Evolutionary conservation across 2,113 vertebrate species (phyloP), one percentile per base, ranked within the genome.

Genomic region (Poeciliopsis retropinna): DNA sequence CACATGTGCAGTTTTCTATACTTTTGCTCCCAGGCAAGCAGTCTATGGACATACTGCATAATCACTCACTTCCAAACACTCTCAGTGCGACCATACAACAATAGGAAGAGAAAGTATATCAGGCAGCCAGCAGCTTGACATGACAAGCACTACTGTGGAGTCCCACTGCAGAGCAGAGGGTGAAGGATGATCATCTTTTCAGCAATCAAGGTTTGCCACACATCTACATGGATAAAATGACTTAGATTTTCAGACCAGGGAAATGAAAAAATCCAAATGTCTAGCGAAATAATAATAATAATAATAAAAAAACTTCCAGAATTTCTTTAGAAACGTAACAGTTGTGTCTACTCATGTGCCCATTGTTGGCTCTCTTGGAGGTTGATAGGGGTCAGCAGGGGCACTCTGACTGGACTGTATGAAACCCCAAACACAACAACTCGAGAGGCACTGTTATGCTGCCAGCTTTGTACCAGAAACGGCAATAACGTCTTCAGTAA

Each of bases 1-100:
- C 65, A 71, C 31, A 78, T 79, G 72, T 72, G 27, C 65, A 80
- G 75, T 57, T 61, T 67, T 65, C 60, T 71, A 37, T 82, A 54
- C 41, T 75, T 75, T 8, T 57, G 30, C 70, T 83, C 72, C 67
- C 74, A 70, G 73, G 61, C 44, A 79, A 86, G 85, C 32, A 65
- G 74, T 87, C 60, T 70, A 41, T 44, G 32, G 39, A 75, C 27
- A 70, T 70, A 39, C 60, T 64, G n/a, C 28, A 71, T 67, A 32
- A 54, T 82, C 64, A 69, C n/a, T 79, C 70, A 60, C 60, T 44
- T 69, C 32, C 65, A 79, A 39, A 66, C 62, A 75, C 77, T 67
- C 30, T 25, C 5, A 32, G 31, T 29, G 10, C 64, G 44, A 73
- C 25, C 28, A 4, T 61, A 73, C 71, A 67, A 76, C 61, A 69